Conservation (phyloP, 2,888 invertebrate species). For the Trachelus tabidus region DNA sequence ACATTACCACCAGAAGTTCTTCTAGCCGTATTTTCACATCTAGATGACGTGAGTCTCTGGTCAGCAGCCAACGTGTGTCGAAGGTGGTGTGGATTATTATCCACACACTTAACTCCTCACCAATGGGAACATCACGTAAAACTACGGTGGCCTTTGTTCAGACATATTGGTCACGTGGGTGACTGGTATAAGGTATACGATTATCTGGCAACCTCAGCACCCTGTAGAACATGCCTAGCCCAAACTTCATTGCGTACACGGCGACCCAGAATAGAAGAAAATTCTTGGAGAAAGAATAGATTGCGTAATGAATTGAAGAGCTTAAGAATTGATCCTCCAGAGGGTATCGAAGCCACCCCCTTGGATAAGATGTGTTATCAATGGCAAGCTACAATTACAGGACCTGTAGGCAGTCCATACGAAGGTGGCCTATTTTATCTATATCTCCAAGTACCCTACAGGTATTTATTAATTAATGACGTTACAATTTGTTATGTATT, state of each 20-base stretch:
- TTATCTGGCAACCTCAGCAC: slow-evolving; percentile 65
- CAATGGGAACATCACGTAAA: slow-evolving; percentile 85
- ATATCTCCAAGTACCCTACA: slow-evolving; percentile 88
- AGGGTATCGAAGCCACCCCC: slow-evolving; percentile 86
- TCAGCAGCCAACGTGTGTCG: slow-evolving; percentile 88
- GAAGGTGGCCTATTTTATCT: slow-evolving; percentile 94
- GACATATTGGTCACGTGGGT: slow-evolving; percentile 76
- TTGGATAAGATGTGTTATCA: slow-evolving; percentile 85
- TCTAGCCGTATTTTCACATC: slow-evolving; percentile 86
- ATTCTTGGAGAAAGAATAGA: slow-evolving; percentile 85
- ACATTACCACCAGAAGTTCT: slow-evolving; percentile 84
- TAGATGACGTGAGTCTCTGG: slow-evolving; percentile 93
- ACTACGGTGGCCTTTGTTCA: slow-evolving; percentile 87
- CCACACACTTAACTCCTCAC: slow-evolving; percentile 80
- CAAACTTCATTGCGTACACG: slow-evolving; percentile 81
- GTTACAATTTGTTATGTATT: neutral
- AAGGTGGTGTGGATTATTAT: slow-evolving; percentile 85
- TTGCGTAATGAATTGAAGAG: slow-evolving; percentile 80
- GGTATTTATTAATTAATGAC: slow-evolving; percentile 65
- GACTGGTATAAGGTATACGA: slow-evolving; percentile 85
- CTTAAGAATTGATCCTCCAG: slow-evolving; percentile 82
- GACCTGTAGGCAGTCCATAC: slow-evolving; percentile 92
- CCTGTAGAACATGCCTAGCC: slow-evolving; percentile 87
- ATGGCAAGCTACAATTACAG: slow-evolving; percentile 94
- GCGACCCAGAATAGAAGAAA: slow-evolving; percentile 75